These are phyloP conservation scores for Pandemis heparana DNA, from an alignment of 2,888 invertebrate genomes.

Conservation along the genomic window DNA sequence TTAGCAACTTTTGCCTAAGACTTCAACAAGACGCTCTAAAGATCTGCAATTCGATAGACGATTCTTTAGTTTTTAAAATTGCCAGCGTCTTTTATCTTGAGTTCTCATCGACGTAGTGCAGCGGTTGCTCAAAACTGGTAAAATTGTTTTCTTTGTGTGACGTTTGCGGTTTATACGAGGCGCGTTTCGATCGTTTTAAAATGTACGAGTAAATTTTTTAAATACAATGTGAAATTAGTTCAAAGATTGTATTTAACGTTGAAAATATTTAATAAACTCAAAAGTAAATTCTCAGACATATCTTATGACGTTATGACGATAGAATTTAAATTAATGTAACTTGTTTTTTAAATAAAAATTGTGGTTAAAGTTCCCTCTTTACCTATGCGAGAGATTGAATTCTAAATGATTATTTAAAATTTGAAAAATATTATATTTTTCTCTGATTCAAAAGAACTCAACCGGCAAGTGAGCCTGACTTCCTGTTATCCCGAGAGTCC, in stretches of 20 bases:
- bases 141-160: conserved; percentile 5
- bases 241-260: too few relatives aligned
- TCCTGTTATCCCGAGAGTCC: conserved; percentile 17
- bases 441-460: neutral
- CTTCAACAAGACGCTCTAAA: conserved; percentile 28
- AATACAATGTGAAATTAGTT: too few relatives aligned
- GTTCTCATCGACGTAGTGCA: conserved; percentile 16
- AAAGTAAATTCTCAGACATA: too few relatives aligned
- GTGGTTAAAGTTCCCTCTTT: too few relatives aligned
- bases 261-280: too few relatives aligned
- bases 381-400: too few relatives aligned
- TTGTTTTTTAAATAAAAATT: too few relatives aligned
- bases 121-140: conserved; percentile 19
- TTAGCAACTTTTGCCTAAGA: conserved; percentile 37
- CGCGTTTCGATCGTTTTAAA: neutral
- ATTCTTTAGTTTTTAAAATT: conserved; percentile 36
- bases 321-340: too few relatives aligned
- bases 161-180: neutral
- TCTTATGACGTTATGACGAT: too few relatives aligned
- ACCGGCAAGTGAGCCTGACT: neutral
- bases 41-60: conserved; percentile 35
- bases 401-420: neutral
- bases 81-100: conserved; percentile 23
- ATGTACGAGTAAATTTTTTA: neutral
- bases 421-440: neutral